A percentile compares a stretch with the other conserved stretches of the same genome.
Conservation (phyloP, 2,113 vertebrate genomes). For the Theropithecus gelada region DNA sequence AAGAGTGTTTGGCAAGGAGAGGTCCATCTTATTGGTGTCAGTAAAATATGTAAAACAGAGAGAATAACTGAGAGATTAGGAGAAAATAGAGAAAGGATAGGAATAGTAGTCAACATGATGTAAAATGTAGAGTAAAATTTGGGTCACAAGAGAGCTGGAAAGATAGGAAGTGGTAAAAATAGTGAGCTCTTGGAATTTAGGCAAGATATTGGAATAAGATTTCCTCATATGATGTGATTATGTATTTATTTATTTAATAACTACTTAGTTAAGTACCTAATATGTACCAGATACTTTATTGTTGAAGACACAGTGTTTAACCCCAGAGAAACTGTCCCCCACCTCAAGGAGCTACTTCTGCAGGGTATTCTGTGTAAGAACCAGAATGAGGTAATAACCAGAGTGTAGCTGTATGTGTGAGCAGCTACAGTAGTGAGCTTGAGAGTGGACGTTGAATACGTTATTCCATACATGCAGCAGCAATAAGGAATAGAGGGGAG, state of each 20-base stretch:
- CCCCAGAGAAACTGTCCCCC: not conserved
- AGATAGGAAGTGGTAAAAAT: not conserved
- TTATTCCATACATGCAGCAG: not conserved
- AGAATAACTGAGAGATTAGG: not conserved
- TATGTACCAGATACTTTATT: not conserved
- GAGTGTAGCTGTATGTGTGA: not conserved
- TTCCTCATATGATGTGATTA: not conserved
- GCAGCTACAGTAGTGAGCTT: not conserved
- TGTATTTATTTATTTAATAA: not conserved
- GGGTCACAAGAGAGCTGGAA: not conserved
- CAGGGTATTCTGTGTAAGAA: not conserved
- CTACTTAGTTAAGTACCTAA: not conserved
- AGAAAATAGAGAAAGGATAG: not conserved
- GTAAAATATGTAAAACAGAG: not conserved
- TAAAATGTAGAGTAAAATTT: not conserved
- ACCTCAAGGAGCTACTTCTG: not conserved
- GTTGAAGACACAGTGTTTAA: not conserved
- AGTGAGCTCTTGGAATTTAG: not conserved
- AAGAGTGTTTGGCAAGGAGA: not conserved
- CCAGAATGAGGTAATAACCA: not conserved
- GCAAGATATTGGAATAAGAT: not conserved
- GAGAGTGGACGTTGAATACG: not conserved
- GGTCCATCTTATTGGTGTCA: not conserved
- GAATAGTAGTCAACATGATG: not conserved
- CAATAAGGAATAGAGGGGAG: not conserved